These are phyloP conservation scores for Micropoecilia bifurca DNA, from an alignment of 2,797 vertebrate genomes.

Conservation along the genomic window DNA sequence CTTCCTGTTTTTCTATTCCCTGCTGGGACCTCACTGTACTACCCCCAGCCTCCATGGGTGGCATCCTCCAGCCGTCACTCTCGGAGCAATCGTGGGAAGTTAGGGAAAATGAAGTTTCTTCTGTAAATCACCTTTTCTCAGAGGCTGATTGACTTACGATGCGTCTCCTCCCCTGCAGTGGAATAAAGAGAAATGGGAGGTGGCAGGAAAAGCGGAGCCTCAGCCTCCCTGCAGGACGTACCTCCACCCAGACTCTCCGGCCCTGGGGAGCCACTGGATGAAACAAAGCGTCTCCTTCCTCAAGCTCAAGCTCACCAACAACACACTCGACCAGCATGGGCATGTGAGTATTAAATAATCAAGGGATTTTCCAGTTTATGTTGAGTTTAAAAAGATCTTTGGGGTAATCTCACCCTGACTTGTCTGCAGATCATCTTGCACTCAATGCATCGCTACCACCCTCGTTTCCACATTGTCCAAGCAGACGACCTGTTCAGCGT, in stretches of 20 bases:
- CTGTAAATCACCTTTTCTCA: constrained; percentile 33
- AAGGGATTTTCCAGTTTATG: not conserved
- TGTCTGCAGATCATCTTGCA: constrained; percentile 88
- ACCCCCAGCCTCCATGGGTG: constrained; percentile 73
- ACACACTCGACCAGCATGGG: constrained; percentile 91
- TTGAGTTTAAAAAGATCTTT: not conserved
- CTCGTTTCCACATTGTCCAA: constrained; percentile 91
- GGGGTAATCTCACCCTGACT: not conserved
- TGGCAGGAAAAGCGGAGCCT: constrained; percentile 92
- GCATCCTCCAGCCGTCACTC: constrained; percentile 45
- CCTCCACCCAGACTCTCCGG: constrained; percentile 91
- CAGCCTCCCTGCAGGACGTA: constrained; percentile 92
- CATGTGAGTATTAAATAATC: constrained; percentile 78
- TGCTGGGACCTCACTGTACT: constrained; percentile 75
- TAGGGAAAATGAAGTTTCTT: constrained; percentile 19
- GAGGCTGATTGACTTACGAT: constrained; percentile 30
- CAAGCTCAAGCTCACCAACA: constrained; percentile 95
- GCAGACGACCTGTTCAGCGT: constrained; percentile 90
- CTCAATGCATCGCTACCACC: constrained; percentile 94
- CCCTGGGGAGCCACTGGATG: constrained; percentile 94
- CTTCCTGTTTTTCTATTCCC: constrained; percentile 87
- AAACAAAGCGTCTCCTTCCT: constrained; percentile 91
- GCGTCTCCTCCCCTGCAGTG: constrained; percentile 80
- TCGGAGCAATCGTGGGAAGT: constrained; percentile 46
- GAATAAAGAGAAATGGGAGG: constrained; percentile 95